Percentiles rank a stretch among this genome's conserved stretches.
phyloP scores from a whole-genome alignment of 2,888 invertebrate species.

The Tenthredo livida region DNA sequence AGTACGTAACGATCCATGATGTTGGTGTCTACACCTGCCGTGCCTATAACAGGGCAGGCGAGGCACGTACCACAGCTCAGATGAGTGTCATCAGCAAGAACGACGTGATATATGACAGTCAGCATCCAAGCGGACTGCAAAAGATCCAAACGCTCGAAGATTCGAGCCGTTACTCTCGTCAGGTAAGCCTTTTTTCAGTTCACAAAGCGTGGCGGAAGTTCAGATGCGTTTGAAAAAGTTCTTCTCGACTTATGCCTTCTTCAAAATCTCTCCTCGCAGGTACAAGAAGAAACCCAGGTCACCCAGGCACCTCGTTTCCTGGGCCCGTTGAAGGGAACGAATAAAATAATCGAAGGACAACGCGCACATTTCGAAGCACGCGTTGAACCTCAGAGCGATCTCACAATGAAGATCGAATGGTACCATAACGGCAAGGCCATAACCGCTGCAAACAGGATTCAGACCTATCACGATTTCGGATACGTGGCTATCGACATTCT shows the following conservation, averaged over 20 bases:
- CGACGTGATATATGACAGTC: conserved; percentile 92
- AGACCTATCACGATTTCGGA: conserved; percentile 97
- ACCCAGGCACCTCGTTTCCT: conserved; percentile 92
- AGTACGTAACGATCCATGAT: conserved; percentile 93
- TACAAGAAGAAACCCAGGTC: conserved; percentile 87
- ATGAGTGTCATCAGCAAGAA: conserved; percentile 91
- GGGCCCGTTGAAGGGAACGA: conserved; percentile 94
- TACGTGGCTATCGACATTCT: conserved; percentile 97
- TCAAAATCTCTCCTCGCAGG: neutral
- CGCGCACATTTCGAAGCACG: conserved; percentile 96
- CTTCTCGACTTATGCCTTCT: neutral
- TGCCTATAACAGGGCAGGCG: conserved; percentile 92
- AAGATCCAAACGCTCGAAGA: conserved; percentile 96
- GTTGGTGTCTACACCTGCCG: conserved; percentile 94
- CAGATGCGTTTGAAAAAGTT: neutral
- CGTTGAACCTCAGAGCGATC: conserved; percentile 96
- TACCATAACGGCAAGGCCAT: conserved; percentile 97
- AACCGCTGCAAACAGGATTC: conserved; percentile 93
- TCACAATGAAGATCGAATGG: conserved; percentile 97
- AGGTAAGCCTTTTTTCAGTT: conserved; percentile 50
- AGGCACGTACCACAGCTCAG: conserved; percentile 90
- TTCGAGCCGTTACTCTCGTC: conserved; percentile 85
- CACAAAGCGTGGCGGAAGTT: neutral
- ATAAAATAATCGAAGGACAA: conserved; percentile 95
- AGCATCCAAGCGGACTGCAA: conserved; percentile 94